Conservation (phyloP, 2,888 invertebrate genomes). For the Germaria angustata region DNA sequence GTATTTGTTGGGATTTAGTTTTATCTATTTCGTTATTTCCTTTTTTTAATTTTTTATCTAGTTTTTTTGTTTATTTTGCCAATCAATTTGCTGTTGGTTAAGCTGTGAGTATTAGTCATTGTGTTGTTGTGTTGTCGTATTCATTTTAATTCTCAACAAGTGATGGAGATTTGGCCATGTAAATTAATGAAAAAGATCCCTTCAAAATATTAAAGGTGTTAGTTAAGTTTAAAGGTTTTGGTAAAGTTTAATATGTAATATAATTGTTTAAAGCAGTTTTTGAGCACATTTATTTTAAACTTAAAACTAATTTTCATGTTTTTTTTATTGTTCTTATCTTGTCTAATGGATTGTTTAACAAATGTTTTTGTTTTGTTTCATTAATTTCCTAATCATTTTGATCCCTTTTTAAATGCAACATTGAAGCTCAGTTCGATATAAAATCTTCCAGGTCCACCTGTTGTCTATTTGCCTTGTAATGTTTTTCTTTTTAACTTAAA, state of each 20-base stretch:
- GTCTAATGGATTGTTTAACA: no score
- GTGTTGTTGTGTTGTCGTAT: slow-evolving; percentile 47
- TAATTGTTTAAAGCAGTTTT: no score
- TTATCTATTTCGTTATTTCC: background rate
- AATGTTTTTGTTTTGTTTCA: no score
- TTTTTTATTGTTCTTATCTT: no score
- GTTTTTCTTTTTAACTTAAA: no score
- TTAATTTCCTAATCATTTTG: no score
- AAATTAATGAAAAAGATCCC: slow-evolving; percentile 17
- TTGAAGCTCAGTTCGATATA: no score
- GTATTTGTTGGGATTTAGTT: slow-evolving; percentile 38
- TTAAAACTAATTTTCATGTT: no score
- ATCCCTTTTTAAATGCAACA: no score
- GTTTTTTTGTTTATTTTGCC: slow-evolving; percentile 30
- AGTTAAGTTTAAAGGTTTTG: slow-evolving; percentile 1
- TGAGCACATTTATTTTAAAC: no score
- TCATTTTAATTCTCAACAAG: slow-evolving; percentile 19
- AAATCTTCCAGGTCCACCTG: no score
- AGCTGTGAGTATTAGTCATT: slow-evolving; percentile 58
- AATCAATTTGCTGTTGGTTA: slow-evolving; percentile 56
- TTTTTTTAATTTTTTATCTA: background rate
- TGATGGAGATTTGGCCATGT: slow-evolving; percentile 34
- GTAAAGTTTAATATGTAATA: background rate
- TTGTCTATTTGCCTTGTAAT: no score
- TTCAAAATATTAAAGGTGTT: background rate